These are phyloP conservation scores for Amitus sp. DNA, from an alignment of 2,888 invertebrate species.

Conservation along the genomic window DNA sequence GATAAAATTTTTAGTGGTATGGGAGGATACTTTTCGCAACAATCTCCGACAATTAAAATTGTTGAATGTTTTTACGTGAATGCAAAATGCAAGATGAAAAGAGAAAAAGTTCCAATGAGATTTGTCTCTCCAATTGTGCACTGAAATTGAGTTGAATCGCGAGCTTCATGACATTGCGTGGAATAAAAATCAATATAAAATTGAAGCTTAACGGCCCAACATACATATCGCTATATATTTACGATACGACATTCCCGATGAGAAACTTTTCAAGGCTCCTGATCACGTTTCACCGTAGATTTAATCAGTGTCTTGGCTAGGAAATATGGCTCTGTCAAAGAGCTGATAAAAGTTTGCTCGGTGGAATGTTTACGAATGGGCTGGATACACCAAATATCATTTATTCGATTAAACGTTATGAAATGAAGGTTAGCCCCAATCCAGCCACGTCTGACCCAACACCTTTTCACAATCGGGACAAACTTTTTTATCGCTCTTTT, in stretches of 20 bases:
- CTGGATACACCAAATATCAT: conserved; percentile 1
- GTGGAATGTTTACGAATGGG: not conserved
- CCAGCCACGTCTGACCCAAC: not conserved
- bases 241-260: conserved; percentile 2
- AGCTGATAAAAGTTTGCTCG: not conserved
- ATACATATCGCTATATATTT: too few relatives aligned
- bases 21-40: too few relatives aligned
- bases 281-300: conserved; percentile 4
- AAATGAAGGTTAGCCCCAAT: not conserved
- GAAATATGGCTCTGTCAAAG: conserved; percentile 2
- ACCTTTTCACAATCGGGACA: too few relatives aligned
- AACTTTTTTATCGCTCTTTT: too few relatives aligned
- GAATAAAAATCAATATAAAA: too few relatives aligned
- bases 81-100: too few relatives aligned
- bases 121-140: too few relatives aligned
- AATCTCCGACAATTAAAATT: too few relatives aligned
- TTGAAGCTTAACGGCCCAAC: too few relatives aligned
- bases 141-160: not conserved
- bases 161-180: not conserved
- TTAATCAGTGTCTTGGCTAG: not conserved
- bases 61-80: too few relatives aligned
- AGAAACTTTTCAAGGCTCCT: not conserved
- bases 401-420: conserved; percentile 3
- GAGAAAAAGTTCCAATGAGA: too few relatives aligned
- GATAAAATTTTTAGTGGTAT: too few relatives aligned